phyloP scores from a whole-genome alignment of 2,797 vertebrate genomes.

The Karalla daura region DNA sequence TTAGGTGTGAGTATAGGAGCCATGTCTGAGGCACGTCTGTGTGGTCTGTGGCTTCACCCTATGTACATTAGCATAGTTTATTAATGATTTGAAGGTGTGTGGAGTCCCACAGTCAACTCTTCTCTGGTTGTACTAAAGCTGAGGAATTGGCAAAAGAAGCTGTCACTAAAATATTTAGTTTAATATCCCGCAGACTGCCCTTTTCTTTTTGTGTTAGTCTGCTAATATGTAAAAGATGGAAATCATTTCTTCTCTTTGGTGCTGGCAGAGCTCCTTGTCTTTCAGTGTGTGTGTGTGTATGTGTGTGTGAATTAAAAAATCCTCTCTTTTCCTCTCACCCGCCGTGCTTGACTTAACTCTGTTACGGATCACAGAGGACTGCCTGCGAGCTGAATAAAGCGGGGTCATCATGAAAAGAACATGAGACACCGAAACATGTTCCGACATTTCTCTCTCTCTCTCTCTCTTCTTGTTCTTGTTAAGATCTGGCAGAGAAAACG shows the following conservation, averaged over 20 bases:
- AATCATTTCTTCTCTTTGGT: constrained; percentile 36
- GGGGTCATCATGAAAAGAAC: constrained; percentile 56
- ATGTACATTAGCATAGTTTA: no score
- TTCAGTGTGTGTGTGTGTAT: neutral
- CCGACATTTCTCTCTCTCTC: neutral
- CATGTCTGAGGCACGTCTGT: no score
- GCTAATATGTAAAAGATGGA: constrained; percentile 50
- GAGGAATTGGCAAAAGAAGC: neutral
- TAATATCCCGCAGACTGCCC: neutral
- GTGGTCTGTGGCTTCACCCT: no score
- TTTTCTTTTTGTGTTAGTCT: neutral
- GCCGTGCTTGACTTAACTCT: constrained; percentile 48
- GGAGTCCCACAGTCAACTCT: no score
- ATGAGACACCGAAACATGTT: constrained; percentile 35
- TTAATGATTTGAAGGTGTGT: no score
- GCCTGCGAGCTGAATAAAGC: constrained; percentile 39
- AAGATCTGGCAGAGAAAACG: neutral
- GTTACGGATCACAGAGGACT: constrained; percentile 47
- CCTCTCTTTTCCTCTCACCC: constrained; percentile 16
- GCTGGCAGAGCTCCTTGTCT: neutral
- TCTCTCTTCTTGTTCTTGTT: constrained; percentile 17
- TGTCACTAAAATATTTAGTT: constrained; percentile 1
- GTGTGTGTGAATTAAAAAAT: constrained; percentile 19
- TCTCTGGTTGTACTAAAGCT: no score
- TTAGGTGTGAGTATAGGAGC: no score